Conservation (phyloP, 2,888 invertebrate species). For the Microdon myrmicae region DNA sequence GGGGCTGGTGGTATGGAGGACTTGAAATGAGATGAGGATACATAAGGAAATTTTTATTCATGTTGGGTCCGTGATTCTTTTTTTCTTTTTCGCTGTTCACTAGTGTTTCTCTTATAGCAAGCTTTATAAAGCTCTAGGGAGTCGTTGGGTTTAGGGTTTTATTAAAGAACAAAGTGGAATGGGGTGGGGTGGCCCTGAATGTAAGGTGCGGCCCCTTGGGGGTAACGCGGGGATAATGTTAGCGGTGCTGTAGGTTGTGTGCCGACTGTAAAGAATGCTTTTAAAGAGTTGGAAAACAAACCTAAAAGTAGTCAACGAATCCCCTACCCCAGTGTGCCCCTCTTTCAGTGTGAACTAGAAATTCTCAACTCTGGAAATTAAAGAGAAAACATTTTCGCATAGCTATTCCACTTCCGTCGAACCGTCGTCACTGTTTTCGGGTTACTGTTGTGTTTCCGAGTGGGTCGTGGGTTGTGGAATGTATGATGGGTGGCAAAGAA, state of each 20-base stretch:
- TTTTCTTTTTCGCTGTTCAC: constrained; percentile 6
- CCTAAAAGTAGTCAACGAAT: constrained; percentile 19
- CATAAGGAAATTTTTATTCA: constrained; percentile 40
- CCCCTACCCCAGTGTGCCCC: constrained; percentile 5
- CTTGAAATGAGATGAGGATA: too few species aligned
- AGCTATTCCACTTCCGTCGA: constrained; percentile 44
- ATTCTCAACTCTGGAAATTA: constrained; percentile 41
- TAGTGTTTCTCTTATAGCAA: constrained; percentile 26
- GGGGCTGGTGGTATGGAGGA: constrained; percentile 42
- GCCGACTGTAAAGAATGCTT: constrained; percentile 25
- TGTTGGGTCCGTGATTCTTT: constrained; percentile 19
- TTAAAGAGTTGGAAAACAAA: constrained; percentile 44
- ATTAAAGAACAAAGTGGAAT: too few species aligned
- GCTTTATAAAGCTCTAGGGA: constrained; percentile 50
- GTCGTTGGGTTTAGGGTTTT: constrained; percentile 41
- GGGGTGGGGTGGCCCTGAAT: too few species aligned
- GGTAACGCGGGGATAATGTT: constrained; percentile 26
- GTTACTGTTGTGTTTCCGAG: constrained; percentile 34
- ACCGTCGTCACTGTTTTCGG: constrained; percentile 47
- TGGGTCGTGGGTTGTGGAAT: constrained; percentile 2
- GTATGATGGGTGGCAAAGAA: too few species aligned
- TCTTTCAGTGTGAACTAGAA: constrained; percentile 18
- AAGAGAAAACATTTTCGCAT: constrained; percentile 47
- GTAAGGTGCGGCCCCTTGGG: too few species aligned
- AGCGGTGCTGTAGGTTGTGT: constrained; percentile 32